These are phyloP conservation scores for Drosophila anceps DNA, from an alignment of 2,888 invertebrate species.

Conservation along the genomic window DNA sequence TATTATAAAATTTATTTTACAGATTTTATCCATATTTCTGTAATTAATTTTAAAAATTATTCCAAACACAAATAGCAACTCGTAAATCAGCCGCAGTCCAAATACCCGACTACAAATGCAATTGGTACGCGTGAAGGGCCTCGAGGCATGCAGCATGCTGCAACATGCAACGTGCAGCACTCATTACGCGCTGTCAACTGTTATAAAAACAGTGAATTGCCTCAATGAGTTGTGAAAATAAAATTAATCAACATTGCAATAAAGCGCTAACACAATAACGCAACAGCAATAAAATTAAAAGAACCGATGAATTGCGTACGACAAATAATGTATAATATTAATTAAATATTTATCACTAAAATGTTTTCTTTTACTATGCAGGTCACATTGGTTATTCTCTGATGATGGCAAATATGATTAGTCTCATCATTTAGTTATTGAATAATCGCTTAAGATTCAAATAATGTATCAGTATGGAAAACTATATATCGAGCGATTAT, in stretches of 20 bases:
- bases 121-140: not conserved
- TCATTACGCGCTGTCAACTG: slow-evolving; percentile 67
- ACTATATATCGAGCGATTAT: no score
- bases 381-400: no score
- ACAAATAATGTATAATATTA: slow-evolving; percentile 1
- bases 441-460: not conserved
- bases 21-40: slow-evolving; percentile 82
- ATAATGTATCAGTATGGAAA: no score
- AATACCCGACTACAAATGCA: slow-evolving; percentile 33
- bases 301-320: not conserved
- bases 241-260: slow-evolving; percentile 75
- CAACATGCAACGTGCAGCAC: slow-evolving; percentile 32
- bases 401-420: not conserved
- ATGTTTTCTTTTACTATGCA: not conserved
- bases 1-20: slow-evolving; percentile 84
- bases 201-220: slow-evolving; percentile 77
- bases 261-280: slow-evolving; percentile 33
- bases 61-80: slow-evolving; percentile 77
- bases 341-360: not conserved
- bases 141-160: not conserved
- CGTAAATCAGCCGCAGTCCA: slow-evolving; percentile 43
- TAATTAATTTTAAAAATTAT: slow-evolving; percentile 85
- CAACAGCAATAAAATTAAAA: slow-evolving; percentile 10
- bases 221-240: slow-evolving; percentile 79
- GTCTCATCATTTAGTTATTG: not conserved